Evolutionary conservation across 1,140 invertebrate species (phyloP).

Genomic region (Ceratitis capitata): DNA sequence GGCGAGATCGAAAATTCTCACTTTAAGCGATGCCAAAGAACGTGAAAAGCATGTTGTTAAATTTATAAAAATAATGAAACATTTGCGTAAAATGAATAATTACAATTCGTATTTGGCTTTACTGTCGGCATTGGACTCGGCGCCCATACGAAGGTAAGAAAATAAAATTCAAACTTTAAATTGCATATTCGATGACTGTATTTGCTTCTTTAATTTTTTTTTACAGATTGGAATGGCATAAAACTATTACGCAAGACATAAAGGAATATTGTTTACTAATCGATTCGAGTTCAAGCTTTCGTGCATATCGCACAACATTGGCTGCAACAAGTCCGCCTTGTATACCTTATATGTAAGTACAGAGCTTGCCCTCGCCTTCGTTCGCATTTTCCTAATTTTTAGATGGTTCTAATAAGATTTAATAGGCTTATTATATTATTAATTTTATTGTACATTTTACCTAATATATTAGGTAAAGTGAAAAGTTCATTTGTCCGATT

Average conservation of each 20-base stretch:
- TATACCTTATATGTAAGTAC: constrained; percentile 96
- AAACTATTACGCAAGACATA: constrained; percentile 89
- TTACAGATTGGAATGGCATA: constrained; percentile 90
- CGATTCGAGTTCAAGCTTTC: constrained; percentile 94
- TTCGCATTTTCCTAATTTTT: no score
- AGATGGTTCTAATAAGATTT: no score
- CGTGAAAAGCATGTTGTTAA: constrained; percentile 96
- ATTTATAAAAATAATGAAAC: constrained; percentile 99
- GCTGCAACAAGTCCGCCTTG: constrained; percentile 95
- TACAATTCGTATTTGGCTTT: constrained; percentile 98
- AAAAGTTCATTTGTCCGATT: no score
- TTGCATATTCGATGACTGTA: background rate
- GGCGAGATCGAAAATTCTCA: constrained; percentile 84
- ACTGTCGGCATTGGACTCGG: constrained; percentile 95
- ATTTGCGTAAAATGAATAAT: constrained; percentile 95
- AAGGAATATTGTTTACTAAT: constrained; percentile 95
- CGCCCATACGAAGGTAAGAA: constrained; percentile 79
- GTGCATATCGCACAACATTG: constrained; percentile 92
- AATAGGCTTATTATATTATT: no score
- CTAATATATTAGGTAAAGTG: no score
- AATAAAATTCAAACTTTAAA: no score
- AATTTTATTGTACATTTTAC: no score
- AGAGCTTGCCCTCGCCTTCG: no score
- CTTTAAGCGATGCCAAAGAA: constrained; percentile 87
- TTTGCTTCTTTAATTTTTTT: constrained; percentile 19